Conservation (phyloP, 2,113 vertebrate species). For the Microcebus griseorufus region DNA sequence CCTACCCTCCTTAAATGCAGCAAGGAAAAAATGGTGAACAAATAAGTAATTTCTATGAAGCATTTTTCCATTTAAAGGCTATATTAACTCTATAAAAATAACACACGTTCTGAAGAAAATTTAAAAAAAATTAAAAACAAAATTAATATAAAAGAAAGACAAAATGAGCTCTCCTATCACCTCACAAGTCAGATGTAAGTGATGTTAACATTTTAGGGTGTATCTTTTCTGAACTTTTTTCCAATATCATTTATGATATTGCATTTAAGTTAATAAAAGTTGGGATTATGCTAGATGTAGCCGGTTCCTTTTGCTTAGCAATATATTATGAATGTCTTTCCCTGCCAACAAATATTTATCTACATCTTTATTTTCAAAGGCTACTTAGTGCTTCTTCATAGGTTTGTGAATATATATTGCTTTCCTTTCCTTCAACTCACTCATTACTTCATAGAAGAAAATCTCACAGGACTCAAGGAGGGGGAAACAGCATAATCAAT, state of each 20-base stretch:
- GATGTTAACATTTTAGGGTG: not conserved
- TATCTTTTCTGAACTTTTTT: not conserved
- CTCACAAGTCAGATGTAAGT: not conserved
- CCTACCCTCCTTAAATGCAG: accelerated
- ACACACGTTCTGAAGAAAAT: not conserved
- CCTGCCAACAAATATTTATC: not conserved
- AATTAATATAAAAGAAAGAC: not conserved
- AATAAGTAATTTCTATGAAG: not conserved
- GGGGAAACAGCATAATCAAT: not conserved
- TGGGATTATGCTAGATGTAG: not conserved
- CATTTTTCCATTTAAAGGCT: not conserved
- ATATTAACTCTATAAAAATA: not conserved
- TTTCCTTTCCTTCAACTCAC: not conserved
- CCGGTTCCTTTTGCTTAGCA: not conserved
- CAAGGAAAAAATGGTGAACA: not conserved
- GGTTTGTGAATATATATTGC: not conserved
- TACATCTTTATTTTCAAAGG: not conserved
- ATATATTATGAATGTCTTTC: not conserved
- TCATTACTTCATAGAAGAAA: not conserved
- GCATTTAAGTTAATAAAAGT: not conserved
- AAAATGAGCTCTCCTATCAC: not conserved
- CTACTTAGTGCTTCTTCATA: not conserved
- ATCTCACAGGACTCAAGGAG: not conserved
- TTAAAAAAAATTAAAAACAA: not conserved
- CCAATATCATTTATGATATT: not conserved